Evolutionary conservation across 2,888 invertebrate genomes (phyloP).

Genomic region (Lutraria lutraria): DNA sequence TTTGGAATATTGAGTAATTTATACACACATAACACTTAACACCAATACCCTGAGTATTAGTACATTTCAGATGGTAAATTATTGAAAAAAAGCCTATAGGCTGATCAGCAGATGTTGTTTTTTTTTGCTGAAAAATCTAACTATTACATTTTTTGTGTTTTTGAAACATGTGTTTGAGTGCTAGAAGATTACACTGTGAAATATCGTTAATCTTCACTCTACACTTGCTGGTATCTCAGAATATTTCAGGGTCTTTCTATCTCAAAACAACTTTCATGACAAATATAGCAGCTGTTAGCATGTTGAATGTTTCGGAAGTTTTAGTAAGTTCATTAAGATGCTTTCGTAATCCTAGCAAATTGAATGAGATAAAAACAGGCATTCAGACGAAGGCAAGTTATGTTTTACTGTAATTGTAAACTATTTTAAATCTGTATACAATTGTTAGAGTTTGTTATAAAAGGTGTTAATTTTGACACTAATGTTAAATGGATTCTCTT

Average conservation of each 20-base stretch:
- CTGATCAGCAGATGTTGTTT: conserved; percentile 40
- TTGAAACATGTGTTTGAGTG: conserved; percentile 46
- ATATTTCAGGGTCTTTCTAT: conserved; percentile 45
- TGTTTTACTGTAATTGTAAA: conserved; percentile 22
- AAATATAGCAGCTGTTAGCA: conserved; percentile 49
- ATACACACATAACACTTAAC: conserved; percentile 7
- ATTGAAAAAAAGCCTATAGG: conserved; percentile 16
- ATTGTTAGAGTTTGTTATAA: conserved; percentile 16
- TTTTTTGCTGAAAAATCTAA: conserved; percentile 15
- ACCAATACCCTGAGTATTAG: not conserved
- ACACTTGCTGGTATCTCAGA: conserved; percentile 47
- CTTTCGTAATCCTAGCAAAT: conserved; percentile 38
- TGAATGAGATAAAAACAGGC: conserved; percentile 39
- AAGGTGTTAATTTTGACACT: conserved; percentile 22
- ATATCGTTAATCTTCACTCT: conserved; percentile 42
- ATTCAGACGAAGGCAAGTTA: conserved; percentile 5
- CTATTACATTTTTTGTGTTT: conserved; percentile 30
- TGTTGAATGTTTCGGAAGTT: conserved; percentile 25
- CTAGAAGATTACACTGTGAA: conserved; percentile 40
- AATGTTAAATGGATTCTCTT: conserved; percentile 2
- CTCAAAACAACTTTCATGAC: conserved; percentile 53
- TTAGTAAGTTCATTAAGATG: conserved; percentile 39
- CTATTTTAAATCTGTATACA: conserved; percentile 21
- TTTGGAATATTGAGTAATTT: not conserved
- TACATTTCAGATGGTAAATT: not conserved